These are phyloP conservation scores for Eupithecia inturbata DNA, from an alignment of 2,888 invertebrate genomes.

Conservation along the genomic window DNA sequence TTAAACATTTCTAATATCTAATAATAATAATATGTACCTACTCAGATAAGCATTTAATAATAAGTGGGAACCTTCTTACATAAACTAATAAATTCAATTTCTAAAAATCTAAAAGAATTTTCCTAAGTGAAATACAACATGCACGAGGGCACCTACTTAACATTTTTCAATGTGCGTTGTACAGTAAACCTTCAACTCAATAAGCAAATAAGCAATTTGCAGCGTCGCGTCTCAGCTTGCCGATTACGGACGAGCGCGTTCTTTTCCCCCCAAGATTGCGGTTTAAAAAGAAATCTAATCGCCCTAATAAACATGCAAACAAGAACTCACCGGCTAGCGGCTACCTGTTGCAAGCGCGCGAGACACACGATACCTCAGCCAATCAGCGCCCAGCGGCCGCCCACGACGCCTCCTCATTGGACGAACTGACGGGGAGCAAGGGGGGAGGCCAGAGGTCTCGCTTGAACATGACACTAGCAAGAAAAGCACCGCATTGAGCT, in stretches of 20 bases:
- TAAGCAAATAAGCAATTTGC: slow-evolving; percentile 54
- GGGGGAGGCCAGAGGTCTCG: slow-evolving; percentile 65
- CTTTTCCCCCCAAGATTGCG: slow-evolving; percentile 70
- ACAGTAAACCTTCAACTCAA: slow-evolving; percentile 45
- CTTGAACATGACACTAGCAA: slow-evolving; percentile 76
- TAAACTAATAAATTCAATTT: not conserved
- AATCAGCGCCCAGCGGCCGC: slow-evolving; percentile 76
- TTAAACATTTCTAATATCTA: too few relatives aligned
- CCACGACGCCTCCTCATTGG: slow-evolving; percentile 75
- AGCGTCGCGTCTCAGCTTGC: slow-evolving; percentile 33
- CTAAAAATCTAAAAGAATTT: not conserved
- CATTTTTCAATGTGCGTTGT: not conserved
- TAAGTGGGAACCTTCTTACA: too few relatives aligned
- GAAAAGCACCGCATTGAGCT: slow-evolving; percentile 83
- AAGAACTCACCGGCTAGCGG: slow-evolving; percentile 79
- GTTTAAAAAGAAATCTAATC: slow-evolving; percentile 81
- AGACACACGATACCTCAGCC: slow-evolving; percentile 72
- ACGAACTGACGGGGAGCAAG: slow-evolving; percentile 57
- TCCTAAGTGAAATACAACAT: not conserved
- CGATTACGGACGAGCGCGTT: slow-evolving; percentile 64
- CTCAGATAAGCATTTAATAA: too few relatives aligned
- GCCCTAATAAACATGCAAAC: slow-evolving; percentile 83
- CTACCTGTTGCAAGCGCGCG: slow-evolving; percentile 84
- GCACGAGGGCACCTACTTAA: not conserved
- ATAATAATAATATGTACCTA: too few relatives aligned